These are phyloP conservation scores for Campylomormyrus tamandua DNA, from an alignment of 2,113 vertebrate species.

Conservation along the genomic window DNA sequence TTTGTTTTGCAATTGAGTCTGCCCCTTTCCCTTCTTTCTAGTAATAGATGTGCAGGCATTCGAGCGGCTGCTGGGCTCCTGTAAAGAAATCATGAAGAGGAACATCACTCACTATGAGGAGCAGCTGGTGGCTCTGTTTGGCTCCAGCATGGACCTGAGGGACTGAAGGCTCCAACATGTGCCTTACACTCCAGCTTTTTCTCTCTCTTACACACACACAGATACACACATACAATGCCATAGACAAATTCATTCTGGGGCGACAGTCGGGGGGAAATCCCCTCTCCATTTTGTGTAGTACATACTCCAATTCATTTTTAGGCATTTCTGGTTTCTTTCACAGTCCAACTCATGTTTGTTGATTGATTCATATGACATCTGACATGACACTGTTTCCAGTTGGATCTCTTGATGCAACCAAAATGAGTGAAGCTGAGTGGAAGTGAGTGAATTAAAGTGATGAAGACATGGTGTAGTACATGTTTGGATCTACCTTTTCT, in stretches of 20 bases:
- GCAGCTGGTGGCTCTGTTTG: slow-evolving; percentile 96
- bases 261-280: slow-evolving; percentile 33
- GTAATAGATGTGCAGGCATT: slow-evolving; percentile 98
- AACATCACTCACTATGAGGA: slow-evolving; percentile 97
- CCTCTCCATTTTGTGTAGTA: neutral
- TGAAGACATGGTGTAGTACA: neutral
- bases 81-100: slow-evolving; percentile 99
- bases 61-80: slow-evolving; percentile 93
- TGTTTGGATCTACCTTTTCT: neutral
- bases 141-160: slow-evolving; percentile 95
- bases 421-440: neutral
- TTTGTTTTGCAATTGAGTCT: neutral
- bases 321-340: slow-evolving; percentile 9
- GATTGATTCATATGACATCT: slow-evolving; percentile 1
- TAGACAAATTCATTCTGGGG: slow-evolving; percentile 31
- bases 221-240: slow-evolving; percentile 20
- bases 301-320: slow-evolving; percentile 36
- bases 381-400: slow-evolving; percentile 13
- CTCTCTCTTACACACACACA: slow-evolving; percentile 20
- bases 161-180: slow-evolving; percentile 64
- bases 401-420: neutral
- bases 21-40: slow-evolving; percentile 37
- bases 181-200: slow-evolving; percentile 54
- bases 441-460: neutral
- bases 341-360: slow-evolving; percentile 22